Evolutionary conservation across 2,113 vertebrate genomes (phyloP), one percentile per base, ranked within the genome.

Genomic region (Plestiodon gilberti): DNA sequence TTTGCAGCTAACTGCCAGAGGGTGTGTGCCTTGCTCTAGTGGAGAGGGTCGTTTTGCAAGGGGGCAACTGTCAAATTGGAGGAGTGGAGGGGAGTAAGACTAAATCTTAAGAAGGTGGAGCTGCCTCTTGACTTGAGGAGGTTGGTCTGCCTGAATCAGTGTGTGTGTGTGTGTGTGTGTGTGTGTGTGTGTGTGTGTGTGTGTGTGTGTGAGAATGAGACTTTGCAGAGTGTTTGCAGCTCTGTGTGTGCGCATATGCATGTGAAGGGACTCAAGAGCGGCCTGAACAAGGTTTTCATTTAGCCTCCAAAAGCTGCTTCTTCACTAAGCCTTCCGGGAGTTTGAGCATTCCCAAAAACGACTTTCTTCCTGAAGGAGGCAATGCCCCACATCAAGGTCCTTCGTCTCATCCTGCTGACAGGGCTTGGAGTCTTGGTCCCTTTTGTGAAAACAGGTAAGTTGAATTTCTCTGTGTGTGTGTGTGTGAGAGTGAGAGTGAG

Each of bases 391-490:
- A 85, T 88, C 86, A 88, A 94, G 89, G 93, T 89, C 91, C 83
- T 93, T 85, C 3, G 9, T 86, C 89, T 94, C 92, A 78, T 92
- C 85, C 89, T 96, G 76, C 87, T 93, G 13, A 52, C 7, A 3
- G 89, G 96, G 30, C 93, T 91, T 0, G 89, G 93, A 89, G 82
- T 94, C 78, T 89, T 96, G 73, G 86, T 94, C 87, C 94, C 96
- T 38, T 90, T 89, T 17, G 95, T 92, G 73, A 95, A 96, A 92
- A 92, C 96, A 95, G 97, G 97, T 97, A 96, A 94, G 91, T 69
- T 88, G 59, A 62, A 65, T 87, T 81, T 64, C 48, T 85, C 83
- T 28, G n/a, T n/a, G n/a, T n/a, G n/a, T n/a, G n/a, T n/a, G n/a
- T n/a, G n/a, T n/a, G n/a, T n/a, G n/a, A n/a, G n/a, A n/a, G n/a